A percentile compares a stretch with the other conserved stretches of the same genome.
Conservation (phyloP, 2,113 vertebrate genomes). For the Malurus cyaneus region DNA sequence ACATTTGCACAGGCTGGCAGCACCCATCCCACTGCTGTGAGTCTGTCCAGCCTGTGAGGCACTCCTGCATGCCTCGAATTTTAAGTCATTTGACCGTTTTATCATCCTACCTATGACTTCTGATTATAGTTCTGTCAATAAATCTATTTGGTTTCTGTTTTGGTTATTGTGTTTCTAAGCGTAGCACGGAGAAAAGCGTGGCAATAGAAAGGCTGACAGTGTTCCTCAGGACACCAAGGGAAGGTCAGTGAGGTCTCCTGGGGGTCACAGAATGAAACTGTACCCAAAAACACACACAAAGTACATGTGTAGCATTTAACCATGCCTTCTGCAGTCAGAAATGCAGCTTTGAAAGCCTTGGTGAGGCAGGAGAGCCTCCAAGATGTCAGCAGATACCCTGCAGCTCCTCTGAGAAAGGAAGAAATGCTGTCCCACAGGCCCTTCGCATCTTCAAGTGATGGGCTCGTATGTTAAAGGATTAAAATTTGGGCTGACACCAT, state of each 20-base stretch:
- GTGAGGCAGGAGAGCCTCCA: background rate
- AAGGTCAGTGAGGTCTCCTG: background rate
- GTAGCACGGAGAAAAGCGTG: background rate
- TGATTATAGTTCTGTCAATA: conserved; percentile 54
- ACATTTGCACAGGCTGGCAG: background rate
- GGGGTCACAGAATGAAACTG: background rate
- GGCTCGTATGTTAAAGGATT: background rate
- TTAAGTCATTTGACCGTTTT: conserved; percentile 40
- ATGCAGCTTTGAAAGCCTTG: background rate
- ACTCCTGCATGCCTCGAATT: conserved; percentile 5
- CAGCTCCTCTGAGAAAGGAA: conserved; percentile 1
- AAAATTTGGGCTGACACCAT: background rate
- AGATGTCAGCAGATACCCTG: background rate
- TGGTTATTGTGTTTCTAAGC: background rate
- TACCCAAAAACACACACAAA: background rate
- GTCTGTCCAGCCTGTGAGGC: background rate
- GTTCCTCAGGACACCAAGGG: background rate
- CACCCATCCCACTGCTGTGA: accelerated
- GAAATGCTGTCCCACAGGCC: background rate
- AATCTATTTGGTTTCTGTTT: conserved; percentile 50
- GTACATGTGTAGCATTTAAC: background rate
- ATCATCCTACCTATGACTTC: conserved; percentile 47
- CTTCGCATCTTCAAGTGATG: background rate
- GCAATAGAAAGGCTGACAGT: conserved; percentile 17
- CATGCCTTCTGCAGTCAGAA: background rate